phyloP scores from a whole-genome alignment of 2,888 invertebrate genomes.

The Frankliniella intonsa region DNA sequence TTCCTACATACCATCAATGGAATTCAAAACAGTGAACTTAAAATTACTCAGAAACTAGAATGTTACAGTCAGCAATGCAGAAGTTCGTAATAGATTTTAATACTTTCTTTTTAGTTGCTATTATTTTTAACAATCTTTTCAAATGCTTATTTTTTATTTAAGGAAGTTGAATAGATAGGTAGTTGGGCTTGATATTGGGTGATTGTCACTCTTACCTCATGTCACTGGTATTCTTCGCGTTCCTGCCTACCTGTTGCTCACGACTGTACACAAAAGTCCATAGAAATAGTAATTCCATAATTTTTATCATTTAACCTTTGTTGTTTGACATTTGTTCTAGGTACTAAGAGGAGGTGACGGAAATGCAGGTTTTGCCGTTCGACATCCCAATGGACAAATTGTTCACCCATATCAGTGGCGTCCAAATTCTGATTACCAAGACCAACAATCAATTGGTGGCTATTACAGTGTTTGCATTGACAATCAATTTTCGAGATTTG shows the following conservation, averaged over 20 bases:
- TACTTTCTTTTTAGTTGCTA: too few species aligned
- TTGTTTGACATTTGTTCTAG: constrained; percentile 48
- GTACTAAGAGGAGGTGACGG: constrained; percentile 90
- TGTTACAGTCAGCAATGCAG: too few species aligned
- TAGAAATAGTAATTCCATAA: background rate
- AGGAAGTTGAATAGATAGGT: too few species aligned
- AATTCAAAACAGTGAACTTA: too few species aligned
- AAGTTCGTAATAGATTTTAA: too few species aligned
- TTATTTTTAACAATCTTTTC: background rate
- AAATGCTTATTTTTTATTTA: background rate
- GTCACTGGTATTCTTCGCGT: too few species aligned
- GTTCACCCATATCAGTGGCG: constrained; percentile 90
- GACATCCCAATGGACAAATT: constrained; percentile 76
- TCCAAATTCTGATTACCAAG: constrained; percentile 83
- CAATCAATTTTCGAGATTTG: constrained; percentile 88
- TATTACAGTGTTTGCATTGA: constrained; percentile 89
- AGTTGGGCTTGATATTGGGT: too few species aligned
- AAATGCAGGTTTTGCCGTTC: constrained; percentile 87
- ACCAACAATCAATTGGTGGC: constrained; percentile 72
- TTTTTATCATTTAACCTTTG: constrained; percentile 37
- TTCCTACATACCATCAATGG: too few species aligned
- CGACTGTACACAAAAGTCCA: background rate
- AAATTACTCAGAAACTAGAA: too few species aligned
- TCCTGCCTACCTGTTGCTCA: too few species aligned
- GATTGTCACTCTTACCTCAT: too few species aligned